Evolutionary conservation across 2,888 invertebrate genomes (phyloP).

Genomic region (Eurytoma californica): DNA sequence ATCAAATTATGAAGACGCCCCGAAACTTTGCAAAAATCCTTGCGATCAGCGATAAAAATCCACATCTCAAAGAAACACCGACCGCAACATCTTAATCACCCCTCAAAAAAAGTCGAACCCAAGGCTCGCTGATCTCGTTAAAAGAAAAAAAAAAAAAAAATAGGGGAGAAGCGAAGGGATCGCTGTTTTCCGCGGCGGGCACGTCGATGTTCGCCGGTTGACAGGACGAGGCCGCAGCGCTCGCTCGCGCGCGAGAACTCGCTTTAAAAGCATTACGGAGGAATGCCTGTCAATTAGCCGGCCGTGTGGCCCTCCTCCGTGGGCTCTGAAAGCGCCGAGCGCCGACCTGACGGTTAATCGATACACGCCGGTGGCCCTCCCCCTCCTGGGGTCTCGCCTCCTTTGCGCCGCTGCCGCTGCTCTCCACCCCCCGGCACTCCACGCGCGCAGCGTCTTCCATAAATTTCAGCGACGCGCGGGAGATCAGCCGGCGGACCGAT

Average conservation of each 20-base stretch:
- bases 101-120: too few relatives aligned
- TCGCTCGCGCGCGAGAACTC: background rate
- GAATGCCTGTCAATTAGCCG: constrained; percentile 52
- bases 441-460: background rate
- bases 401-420: background rate
- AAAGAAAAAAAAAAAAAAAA: too few relatives aligned
- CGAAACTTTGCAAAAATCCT: too few relatives aligned
- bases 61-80: too few relatives aligned
- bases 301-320: constrained; percentile 6
- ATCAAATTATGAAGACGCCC: too few relatives aligned
- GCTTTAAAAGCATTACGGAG: constrained; percentile 47
- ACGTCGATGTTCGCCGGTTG: background rate
- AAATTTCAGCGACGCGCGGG: too few relatives aligned
- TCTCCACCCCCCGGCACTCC: background rate
- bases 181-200: background rate
- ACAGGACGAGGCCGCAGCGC: background rate
- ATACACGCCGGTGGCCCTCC: constrained; percentile 63
- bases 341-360: constrained; percentile 71
- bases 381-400: background rate
- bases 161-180: background rate
- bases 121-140: too few relatives aligned
- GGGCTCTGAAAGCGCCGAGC: constrained; percentile 40
- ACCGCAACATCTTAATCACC: too few relatives aligned
- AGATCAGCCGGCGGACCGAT: too few relatives aligned
- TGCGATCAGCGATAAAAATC: too few relatives aligned